Conservation (phyloP, 2,888 invertebrate species). For the Sialis lutaria region DNA sequence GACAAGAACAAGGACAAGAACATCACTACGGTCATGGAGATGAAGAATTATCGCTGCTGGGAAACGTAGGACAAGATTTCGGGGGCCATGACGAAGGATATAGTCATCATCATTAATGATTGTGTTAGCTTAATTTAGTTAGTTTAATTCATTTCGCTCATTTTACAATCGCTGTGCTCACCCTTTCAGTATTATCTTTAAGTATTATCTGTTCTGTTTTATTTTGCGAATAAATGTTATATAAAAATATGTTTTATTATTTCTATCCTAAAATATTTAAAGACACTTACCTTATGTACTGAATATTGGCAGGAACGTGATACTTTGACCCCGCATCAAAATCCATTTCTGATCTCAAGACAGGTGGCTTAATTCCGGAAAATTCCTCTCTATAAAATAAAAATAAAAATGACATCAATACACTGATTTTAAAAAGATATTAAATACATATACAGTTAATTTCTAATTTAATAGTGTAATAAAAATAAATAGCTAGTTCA, state of each 20-base stretch:
- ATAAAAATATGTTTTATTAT: background rate
- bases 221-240: conserved; percentile 5
- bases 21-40: conserved; percentile 9
- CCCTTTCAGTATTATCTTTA: conserved; percentile 13
- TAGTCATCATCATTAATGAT: conserved; percentile 9
- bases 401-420: conserved; percentile 10
- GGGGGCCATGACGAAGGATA: conserved; percentile 8
- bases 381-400: conserved; percentile 50
- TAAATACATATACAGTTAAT: background rate
- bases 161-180: conserved; percentile 8
- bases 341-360: conserved; percentile 67
- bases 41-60: conserved; percentile 1
- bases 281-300: conserved; percentile 50
- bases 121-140: background rate
- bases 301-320: conserved; percentile 80
- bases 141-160: conserved; percentile 4
- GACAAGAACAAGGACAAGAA: conserved; percentile 11
- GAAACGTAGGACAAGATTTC: conserved; percentile 16
- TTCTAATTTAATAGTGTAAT: background rate
- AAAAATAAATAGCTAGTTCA: too few relatives aligned
- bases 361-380: conserved; percentile 73
- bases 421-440: conserved; percentile 1
- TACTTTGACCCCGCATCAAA: conserved; percentile 90
- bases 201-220: conserved; percentile 9
- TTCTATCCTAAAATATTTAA: background rate